Evolutionary conservation across 2,113 vertebrate species (phyloP).

Genomic region (Dromas ardeola): DNA sequence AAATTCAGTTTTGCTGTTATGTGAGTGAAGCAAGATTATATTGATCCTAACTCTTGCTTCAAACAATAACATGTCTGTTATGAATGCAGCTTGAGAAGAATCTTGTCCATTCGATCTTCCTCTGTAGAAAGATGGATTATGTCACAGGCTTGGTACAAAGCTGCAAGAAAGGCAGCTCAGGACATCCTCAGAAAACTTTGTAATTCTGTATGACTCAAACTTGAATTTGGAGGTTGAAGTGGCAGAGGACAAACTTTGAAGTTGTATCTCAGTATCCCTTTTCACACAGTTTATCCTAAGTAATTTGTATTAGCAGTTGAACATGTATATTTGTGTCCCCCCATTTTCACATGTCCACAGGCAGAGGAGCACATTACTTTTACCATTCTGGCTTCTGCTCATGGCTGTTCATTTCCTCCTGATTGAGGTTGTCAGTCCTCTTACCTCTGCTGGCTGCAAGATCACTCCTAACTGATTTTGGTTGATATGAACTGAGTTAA

Average conservation of each 20-base stretch:
- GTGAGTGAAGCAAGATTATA: not conserved
- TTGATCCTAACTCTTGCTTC: not conserved
- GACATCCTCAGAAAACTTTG: not conserved
- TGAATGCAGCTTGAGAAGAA: not conserved
- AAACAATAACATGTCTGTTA: not conserved
- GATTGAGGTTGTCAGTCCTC: not conserved
- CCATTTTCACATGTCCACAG: not conserved
- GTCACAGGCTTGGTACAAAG: not conserved
- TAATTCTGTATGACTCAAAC: not conserved
- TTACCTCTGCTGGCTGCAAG: not conserved
- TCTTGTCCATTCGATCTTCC: not conserved
- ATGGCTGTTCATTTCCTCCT: not conserved
- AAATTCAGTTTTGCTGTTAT: not conserved
- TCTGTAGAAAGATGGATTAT: not conserved
- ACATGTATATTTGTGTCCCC: not conserved
- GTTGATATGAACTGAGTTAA: not conserved
- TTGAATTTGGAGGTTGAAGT: not conserved
- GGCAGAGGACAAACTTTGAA: not conserved
- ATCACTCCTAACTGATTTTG: not conserved
- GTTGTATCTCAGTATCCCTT: not conserved
- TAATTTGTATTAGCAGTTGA: not conserved
- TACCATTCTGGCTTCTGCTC: not conserved
- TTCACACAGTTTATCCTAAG: not conserved
- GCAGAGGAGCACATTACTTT: not conserved
- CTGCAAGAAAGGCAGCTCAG: not conserved